These are phyloP conservation scores for Venustoraphidia nigricollis DNA, from an alignment of 2,888 invertebrate genomes.

Conservation along the genomic window DNA sequence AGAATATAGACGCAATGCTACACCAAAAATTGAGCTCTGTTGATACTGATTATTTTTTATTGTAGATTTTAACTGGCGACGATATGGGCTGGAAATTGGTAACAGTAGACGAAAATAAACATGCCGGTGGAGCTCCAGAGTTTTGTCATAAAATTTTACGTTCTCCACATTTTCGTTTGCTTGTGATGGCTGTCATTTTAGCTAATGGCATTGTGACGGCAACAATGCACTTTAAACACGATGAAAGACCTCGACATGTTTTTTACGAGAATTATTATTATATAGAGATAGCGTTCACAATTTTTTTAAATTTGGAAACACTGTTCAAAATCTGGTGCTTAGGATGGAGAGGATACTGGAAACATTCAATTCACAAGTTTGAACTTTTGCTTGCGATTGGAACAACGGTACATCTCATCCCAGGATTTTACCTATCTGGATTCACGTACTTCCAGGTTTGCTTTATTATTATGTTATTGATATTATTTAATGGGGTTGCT, in stretches of 20 bases:
- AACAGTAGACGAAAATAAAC: constrained; percentile 92
- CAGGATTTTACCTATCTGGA: constrained; percentile 79
- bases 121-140: constrained; percentile 73
- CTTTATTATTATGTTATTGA: neutral
- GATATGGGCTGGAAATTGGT: constrained; percentile 93
- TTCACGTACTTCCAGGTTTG: constrained; percentile 87
- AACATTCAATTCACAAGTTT: constrained; percentile 94
- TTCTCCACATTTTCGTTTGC: constrained; percentile 80
- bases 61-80: constrained; percentile 74
- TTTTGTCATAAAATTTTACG: constrained; percentile 72
- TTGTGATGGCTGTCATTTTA: constrained; percentile 88
- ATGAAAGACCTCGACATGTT: constrained; percentile 62
- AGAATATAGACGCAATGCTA: no score
- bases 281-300: constrained; percentile 87
- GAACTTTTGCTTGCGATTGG: constrained; percentile 86
- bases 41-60: constrained; percentile 5
- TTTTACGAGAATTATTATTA: constrained; percentile 89
- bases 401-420: constrained; percentile 87
- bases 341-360: constrained; percentile 88
- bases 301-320: constrained; percentile 86
- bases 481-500: no score
- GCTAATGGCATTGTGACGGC: constrained; percentile 94
- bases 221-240: constrained; percentile 88
- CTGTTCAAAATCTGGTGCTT: constrained; percentile 95
- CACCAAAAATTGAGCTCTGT: no score